A percentile compares a stretch with the other conserved stretches of the same genome.
Conservation (phyloP, 2,888 invertebrate genomes). For the Erannis defoliaria region DNA sequence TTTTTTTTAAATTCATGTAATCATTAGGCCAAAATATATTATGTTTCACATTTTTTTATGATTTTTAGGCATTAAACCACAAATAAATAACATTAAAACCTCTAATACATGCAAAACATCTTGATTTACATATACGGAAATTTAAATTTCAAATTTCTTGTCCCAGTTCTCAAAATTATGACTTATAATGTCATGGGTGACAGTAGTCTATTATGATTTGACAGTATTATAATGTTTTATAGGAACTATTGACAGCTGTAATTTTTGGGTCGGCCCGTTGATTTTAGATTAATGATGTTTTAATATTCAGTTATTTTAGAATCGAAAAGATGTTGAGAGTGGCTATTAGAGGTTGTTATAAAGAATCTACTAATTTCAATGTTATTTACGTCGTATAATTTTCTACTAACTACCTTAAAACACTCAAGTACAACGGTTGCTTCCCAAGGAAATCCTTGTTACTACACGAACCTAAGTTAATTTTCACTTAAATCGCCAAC, state of each 20-base stretch:
- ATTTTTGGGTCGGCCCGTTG: conserved; percentile 39
- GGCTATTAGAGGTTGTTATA: neutral
- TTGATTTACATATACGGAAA: conserved; percentile 37
- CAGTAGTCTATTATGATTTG: conserved; percentile 39
- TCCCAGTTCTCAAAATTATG: conserved; percentile 41
- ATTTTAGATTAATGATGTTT: conserved; percentile 33
- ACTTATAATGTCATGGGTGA: conserved; percentile 41
- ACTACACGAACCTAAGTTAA: too few species aligned
- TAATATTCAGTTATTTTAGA: conserved; percentile 27
- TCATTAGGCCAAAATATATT: too few species aligned
- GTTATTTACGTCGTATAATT: too few species aligned
- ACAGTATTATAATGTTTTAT: conserved; percentile 42
- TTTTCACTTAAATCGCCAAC: too few species aligned
- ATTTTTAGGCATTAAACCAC: conserved; percentile 14
- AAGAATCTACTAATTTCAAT: too few species aligned
- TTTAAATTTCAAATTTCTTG: conserved; percentile 29
- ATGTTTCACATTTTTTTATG: conserved; percentile 19
- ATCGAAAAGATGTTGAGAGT: neutral
- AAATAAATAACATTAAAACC: conserved; percentile 33
- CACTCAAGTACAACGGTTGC: too few species aligned
- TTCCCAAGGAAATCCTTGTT: too few species aligned
- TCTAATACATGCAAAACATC: conserved; percentile 34
- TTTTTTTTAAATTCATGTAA: neutral
- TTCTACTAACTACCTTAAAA: too few species aligned
- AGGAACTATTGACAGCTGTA: conserved; percentile 39